Conservation (phyloP, 1,140 invertebrate species). For the Marisa cornuarietis region DNA sequence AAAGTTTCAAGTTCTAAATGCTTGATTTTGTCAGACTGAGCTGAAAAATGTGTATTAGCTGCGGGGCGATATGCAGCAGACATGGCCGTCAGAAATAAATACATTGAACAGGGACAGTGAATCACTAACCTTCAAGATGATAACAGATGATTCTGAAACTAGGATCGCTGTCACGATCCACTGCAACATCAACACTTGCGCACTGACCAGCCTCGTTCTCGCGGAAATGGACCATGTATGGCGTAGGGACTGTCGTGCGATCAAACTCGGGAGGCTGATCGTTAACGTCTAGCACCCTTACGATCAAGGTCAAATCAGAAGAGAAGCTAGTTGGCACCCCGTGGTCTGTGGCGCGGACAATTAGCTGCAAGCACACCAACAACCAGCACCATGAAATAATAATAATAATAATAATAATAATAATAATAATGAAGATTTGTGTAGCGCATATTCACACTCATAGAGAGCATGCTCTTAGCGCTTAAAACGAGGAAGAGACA, state of each 20-base stretch:
- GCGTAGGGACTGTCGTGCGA: constrained; percentile 23
- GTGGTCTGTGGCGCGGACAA: constrained; percentile 40
- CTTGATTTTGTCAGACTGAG: too few species aligned
- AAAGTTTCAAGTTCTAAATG: too few species aligned
- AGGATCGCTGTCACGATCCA: constrained; percentile 42
- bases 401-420: too few species aligned
- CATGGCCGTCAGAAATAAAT: too few species aligned
- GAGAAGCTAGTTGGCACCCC: constrained; percentile 27
- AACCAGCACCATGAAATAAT: background rate
- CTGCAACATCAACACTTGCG: constrained; percentile 40
- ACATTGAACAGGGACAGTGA: too few species aligned
- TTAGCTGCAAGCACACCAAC: constrained; percentile 26
- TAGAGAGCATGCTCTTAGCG: too few species aligned
- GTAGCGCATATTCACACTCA: too few species aligned
- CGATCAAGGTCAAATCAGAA: constrained; percentile 33
- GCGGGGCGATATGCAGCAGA: too few species aligned
- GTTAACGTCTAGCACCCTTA: constrained; percentile 46
- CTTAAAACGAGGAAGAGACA: too few species aligned
- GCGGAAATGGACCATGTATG: constrained; percentile 29
- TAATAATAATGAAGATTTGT: too few species aligned
- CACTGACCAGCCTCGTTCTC: constrained; percentile 38
- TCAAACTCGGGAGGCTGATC: constrained; percentile 49
- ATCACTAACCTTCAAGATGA: constrained; percentile 46
- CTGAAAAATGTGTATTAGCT: too few species aligned
- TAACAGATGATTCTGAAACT: constrained; percentile 50